These are phyloP conservation scores for Tenodera sinensis DNA, from an alignment of 2,888 invertebrate species.

Conservation along the genomic window DNA sequence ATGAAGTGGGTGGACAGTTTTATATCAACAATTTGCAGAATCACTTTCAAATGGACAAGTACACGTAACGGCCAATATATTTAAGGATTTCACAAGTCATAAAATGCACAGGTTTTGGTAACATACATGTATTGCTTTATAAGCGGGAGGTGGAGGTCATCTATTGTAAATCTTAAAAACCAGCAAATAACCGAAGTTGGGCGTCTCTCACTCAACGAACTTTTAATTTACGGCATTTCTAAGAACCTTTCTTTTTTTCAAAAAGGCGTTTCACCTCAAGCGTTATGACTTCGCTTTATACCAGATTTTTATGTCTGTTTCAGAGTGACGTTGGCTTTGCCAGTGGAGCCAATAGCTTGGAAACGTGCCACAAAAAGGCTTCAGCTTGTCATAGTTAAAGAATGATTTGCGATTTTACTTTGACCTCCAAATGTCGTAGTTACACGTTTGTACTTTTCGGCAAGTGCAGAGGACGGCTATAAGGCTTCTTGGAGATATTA, in stretches of 20 bases:
- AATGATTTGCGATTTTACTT: background rate
- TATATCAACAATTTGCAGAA: no score
- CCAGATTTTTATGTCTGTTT: background rate
- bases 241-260: background rate
- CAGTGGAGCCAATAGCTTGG: background rate
- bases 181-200: background rate
- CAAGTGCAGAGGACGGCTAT: background rate
- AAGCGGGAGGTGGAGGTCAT: no score
- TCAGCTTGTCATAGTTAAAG: background rate
- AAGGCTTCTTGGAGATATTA: no score
- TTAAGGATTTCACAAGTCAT: no score
- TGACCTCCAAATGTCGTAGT: background rate
- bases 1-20: no score
- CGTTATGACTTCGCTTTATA: background rate
- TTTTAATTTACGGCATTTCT: background rate
- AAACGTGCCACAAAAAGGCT: background rate
- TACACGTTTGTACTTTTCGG: background rate
- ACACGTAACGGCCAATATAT: no score
- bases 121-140: no score
- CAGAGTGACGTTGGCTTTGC: background rate
- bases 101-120: no score
- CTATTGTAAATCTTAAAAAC: background rate
- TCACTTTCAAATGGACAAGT: no score
- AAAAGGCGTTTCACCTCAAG: background rate
- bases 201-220: background rate